Evolutionary conservation across 1,140 invertebrate species (phyloP), one percentile per base, ranked within the genome.

Genomic region (Monomorium pharaonis): DNA sequence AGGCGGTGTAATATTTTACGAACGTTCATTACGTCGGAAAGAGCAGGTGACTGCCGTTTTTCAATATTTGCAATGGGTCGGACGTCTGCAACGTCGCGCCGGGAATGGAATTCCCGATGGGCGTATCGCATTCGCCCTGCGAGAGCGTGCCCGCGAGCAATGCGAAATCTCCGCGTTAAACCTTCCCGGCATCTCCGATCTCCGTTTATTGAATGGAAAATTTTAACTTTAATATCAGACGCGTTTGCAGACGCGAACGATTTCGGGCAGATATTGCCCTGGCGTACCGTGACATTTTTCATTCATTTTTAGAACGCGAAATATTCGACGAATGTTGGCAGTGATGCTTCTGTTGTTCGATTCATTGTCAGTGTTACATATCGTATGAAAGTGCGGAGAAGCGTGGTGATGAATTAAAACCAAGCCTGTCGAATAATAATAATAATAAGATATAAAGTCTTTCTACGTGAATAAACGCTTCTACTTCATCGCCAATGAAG

Each of bases 1-100:
- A 72, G 18, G 51, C 37, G 42, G 47, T 37, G 16, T 56, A 60
- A 87, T 87, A 87, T 80, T 87, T 87, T 85, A 72, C 63, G 56
- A 30, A 30, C 47, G 67, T 88, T 81, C 65, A 88, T 86, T 88
- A 74, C 30, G 18, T 30, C 18, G 16, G 14, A 81, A 81, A 80
- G 56, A 58, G 49, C 65, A 81, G 60, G 37, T 67, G 84, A 80
- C 62, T 80, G 49, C 33, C 49, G 47, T 85, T 80, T 85, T 85
- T 85, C 84, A 78, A 80, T 85, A 78, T 85, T 85, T 85, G 84
- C 75, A 69, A 58, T 80, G 33, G 54, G 2, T 21, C 21, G 37
- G 47, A 85, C 44, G 60, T 42, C 49, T 47, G 65, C 27, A 63
- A 42, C 56, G n/a, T 18, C 49, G 49, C 37, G 24, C 42, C 16